These are phyloP conservation scores for Todus mexicanus DNA, from an alignment of 2,797 vertebrate genomes.

Conservation along the genomic window DNA sequence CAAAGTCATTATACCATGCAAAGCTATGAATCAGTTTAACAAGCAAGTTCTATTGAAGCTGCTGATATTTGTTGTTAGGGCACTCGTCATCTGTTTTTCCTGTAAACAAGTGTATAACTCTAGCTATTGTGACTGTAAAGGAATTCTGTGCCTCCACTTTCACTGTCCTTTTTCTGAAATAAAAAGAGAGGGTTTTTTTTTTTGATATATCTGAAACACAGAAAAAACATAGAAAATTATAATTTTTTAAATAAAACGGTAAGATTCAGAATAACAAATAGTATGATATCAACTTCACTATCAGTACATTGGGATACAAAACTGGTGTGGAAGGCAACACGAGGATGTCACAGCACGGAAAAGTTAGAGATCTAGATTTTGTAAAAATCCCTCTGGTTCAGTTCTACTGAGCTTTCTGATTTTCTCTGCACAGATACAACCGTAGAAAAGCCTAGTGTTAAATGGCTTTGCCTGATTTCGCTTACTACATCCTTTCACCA, in stretches of 20 bases:
- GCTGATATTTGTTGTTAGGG: slow-evolving; percentile 22
- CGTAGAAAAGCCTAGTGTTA: not conserved
- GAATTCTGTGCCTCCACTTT: not conserved
- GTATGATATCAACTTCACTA: not conserved
- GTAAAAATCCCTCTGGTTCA: not conserved
- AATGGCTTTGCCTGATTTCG: not conserved
- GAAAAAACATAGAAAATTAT: not conserved
- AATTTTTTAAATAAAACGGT: not conserved
- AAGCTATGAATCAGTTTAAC: slow-evolving; percentile 33
- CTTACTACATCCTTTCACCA: not conserved
- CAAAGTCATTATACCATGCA: slow-evolving; percentile 33
- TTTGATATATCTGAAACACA: not conserved
- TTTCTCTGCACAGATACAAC: not conserved
- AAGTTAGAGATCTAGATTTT: not conserved
- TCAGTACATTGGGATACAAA: not conserved
- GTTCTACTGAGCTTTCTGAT: not conserved
- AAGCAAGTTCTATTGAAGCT: slow-evolving; percentile 34
- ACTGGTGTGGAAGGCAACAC: not conserved
- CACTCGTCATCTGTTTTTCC: not conserved
- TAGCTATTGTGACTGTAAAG: not conserved
- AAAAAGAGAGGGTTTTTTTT: not conserved
- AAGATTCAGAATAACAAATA: not conserved
- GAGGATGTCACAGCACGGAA: not conserved
- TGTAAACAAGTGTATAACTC: slow-evolving; percentile 18
- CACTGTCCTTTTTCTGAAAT: not conserved